Evolutionary conservation across 2,888 invertebrate genomes (phyloP), one percentile per base, ranked within the genome.

Genomic region (Tricholauxania praeusta): DNA sequence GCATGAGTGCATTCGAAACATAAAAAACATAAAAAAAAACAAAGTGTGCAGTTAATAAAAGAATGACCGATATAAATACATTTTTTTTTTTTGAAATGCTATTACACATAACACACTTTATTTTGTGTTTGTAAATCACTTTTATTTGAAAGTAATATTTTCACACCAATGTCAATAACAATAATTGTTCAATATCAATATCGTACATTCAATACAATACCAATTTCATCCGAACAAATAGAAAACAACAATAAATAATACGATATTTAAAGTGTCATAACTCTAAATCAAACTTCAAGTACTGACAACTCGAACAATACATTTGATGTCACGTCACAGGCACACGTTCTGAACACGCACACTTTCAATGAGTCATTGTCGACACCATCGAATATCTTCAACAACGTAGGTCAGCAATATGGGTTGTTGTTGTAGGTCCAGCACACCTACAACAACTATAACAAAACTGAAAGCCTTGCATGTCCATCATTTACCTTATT

Each of bases 271-370:
- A 69, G 15, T 69, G 51, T 49, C 39, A 57, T 64, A 55, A 28
- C 63, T 55, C 64, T 64, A 71, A 63, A 71, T 63, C 64, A 71
- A 55, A 64, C 39, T 64, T 71, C 53, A 71, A 66, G 52, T 32
- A 66, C 10, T 14, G 19, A 62, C 62, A 32, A 60, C 22, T 32
- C 12, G 12, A 28, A 60, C 60, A 60, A 32, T n/a, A 60, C 39
- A 39, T 39, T 39, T 39, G 39, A 39, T 39, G 39, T 39, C 39
- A 39, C 39, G 39, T 39, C 49, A 49, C 64, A 64, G 22, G 28
- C 63, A 57, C 47, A 67, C 66, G 28, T 53, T 32, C 47, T 53
- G 17, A 67, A 47, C 47, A 67, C 39, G 17, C 53, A 47, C 47
- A 67, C 47, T 51, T 51, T 51, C 64, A 51, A 64, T 49, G 12